Conservation (phyloP, 2,113 vertebrate genomes). For the Phalacrocorax aristotelis region DNA sequence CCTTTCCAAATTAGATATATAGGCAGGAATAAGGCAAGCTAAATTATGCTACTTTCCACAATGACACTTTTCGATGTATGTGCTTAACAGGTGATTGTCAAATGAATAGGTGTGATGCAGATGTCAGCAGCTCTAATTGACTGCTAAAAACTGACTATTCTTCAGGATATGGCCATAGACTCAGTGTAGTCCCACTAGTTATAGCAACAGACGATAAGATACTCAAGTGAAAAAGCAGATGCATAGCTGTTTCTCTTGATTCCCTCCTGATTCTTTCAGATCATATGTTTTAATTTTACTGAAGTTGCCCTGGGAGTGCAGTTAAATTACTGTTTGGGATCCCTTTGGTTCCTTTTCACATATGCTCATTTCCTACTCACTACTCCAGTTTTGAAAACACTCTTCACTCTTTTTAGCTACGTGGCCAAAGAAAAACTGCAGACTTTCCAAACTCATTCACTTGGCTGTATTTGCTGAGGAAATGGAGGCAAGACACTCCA, state of each 20-base stretch:
- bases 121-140: neutral
- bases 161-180: neutral
- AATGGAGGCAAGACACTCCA: neutral
- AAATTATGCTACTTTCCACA: neutral
- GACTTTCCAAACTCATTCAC: neutral
- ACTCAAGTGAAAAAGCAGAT: neutral
- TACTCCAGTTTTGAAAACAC: neutral
- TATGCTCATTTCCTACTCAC: neutral
- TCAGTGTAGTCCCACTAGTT: neutral
- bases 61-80: neutral
- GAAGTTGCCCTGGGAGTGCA: neutral
- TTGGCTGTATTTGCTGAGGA: neutral
- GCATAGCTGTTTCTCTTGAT: neutral
- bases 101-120: neutral
- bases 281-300: neutral
- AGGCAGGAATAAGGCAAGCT: neutral
- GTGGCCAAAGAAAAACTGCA: neutral
- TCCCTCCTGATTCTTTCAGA: neutral
- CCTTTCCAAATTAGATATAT: neutral
- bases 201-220: neutral
- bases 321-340: neutral
- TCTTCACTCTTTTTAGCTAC: neutral
- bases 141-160: neutral
- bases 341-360: neutral
- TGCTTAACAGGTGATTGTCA: neutral